Percentiles rank a stretch among this genome's conserved stretches.
phyloP scores from a whole-genome alignment of 2,888 invertebrate species.

The Ischnus inquisitorius region DNA sequence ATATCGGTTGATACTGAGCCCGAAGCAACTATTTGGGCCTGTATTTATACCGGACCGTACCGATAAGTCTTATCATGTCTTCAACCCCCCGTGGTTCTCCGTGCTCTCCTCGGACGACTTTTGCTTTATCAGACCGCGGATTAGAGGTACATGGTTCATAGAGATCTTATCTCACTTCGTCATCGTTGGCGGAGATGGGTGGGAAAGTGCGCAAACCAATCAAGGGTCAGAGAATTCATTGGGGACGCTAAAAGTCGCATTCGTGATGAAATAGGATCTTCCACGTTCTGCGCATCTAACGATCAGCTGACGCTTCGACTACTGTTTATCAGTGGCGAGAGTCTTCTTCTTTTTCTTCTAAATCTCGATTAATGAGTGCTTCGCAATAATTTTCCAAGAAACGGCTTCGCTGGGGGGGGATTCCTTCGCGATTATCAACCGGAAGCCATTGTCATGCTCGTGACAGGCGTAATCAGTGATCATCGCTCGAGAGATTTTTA shows the following conservation, averaged over 20 bases:
- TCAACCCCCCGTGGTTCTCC: slow-evolving; percentile 77
- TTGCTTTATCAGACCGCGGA: slow-evolving; percentile 77
- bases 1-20: slow-evolving; percentile 78
- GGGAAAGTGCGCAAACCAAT: slow-evolving; percentile 74
- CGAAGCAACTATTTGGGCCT: slow-evolving; percentile 79
- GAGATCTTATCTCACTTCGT: slow-evolving; percentile 70
- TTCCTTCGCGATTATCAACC: slow-evolving; percentile 36
- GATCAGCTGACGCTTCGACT: slow-evolving; percentile 24
- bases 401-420: slow-evolving; percentile 9
- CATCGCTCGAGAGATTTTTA: not conserved
- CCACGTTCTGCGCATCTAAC: slow-evolving; percentile 39
- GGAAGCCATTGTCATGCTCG: slow-evolving; percentile 50
- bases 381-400: not conserved
- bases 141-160: slow-evolving; percentile 80
- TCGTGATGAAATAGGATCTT: slow-evolving; percentile 29
- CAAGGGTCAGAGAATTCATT: slow-evolving; percentile 73
- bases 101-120: slow-evolving; percentile 44
- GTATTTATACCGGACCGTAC: slow-evolving; percentile 80
- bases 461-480: slow-evolving; percentile 25
- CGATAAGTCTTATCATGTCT: slow-evolving; percentile 83
- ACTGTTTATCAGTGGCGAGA: not conserved
- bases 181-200: slow-evolving; percentile 53
- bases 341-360: not conserved
- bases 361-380: not conserved
- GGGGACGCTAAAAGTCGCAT: slow-evolving; percentile 69